Evolutionary conservation across 1,140 invertebrate species (phyloP).

Genomic region (Hylaeus anthracinus): DNA sequence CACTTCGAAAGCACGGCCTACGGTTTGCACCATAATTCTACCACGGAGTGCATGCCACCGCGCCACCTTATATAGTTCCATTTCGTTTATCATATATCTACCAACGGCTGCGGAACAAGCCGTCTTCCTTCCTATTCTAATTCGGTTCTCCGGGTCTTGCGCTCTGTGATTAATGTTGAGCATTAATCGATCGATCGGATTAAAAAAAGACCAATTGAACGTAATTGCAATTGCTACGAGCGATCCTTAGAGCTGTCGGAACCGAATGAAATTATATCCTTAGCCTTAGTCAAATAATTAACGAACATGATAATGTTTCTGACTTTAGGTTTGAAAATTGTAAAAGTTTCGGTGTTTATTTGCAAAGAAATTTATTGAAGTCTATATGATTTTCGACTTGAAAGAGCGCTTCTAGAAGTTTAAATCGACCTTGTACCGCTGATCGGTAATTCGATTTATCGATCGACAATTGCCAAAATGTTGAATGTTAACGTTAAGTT

Average conservation of each 20-base stretch:
- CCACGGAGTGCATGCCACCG: constrained; percentile 43
- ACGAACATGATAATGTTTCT: not conserved
- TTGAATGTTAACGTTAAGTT: no score
- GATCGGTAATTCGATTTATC: not conserved
- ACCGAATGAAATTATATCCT: not conserved
- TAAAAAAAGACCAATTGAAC: not conserved
- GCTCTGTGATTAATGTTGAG: constrained; percentile 3
- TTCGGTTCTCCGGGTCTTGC: not conserved
- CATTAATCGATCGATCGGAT: not conserved
- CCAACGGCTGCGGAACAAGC: constrained; percentile 27
- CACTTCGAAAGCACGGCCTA: constrained; percentile 23
- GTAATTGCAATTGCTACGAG: not conserved
- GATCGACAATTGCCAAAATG: not conserved
- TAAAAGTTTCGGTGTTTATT: no score
- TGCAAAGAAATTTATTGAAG: no score
- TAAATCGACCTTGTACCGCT: not conserved
- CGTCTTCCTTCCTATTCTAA: constrained; percentile 25
- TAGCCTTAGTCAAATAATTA: not conserved
- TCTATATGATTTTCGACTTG: not conserved
- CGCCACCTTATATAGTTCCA: constrained; percentile 29
- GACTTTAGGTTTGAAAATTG: not conserved
- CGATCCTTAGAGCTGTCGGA: no score
- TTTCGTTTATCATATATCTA: constrained; percentile 30
- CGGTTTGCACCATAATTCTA: constrained; percentile 60
- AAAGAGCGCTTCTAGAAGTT: not conserved